phyloP scores from a whole-genome alignment of 2,113 vertebrate species.

The Chiloscyllium plagiosum region DNA sequence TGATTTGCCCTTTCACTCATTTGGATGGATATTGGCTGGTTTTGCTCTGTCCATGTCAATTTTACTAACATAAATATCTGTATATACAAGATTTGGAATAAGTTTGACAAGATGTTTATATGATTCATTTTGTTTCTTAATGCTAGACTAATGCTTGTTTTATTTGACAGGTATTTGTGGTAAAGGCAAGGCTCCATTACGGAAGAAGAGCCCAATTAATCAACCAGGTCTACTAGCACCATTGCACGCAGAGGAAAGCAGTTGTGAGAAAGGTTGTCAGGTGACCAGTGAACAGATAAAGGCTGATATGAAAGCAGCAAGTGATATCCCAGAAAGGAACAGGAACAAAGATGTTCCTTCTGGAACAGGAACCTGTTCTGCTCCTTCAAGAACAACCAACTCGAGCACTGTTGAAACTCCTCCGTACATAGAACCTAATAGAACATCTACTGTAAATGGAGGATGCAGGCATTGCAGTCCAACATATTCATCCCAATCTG shows the following conservation, averaged over 20 bases:
- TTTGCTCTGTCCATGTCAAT: background rate
- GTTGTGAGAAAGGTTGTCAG: constrained; percentile 96
- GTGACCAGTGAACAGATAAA: constrained; percentile 98
- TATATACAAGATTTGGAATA: background rate
- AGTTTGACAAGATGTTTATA: background rate
- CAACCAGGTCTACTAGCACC: constrained; percentile 55
- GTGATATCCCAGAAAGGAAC: constrained; percentile 69
- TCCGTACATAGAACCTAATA: constrained; percentile 51
- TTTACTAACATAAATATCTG: background rate
- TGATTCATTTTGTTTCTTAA: background rate
- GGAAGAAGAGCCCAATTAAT: constrained; percentile 63
- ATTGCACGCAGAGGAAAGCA: constrained; percentile 62
- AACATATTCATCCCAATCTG: background rate
- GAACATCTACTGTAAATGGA: constrained; percentile 44
- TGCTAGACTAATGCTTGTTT: constrained; percentile 19
- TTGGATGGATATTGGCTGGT: background rate
- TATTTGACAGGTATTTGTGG: constrained; percentile 63
- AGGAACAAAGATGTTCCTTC: constrained; percentile 58
- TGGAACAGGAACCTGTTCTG: constrained; percentile 49
- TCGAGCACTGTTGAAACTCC: constrained; percentile 50
- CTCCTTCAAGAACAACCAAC: constrained; percentile 47
- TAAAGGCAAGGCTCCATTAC: constrained; percentile 94
- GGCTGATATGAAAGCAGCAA: constrained; percentile 93
- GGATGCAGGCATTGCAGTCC: constrained; percentile 37
- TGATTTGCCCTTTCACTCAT: background rate